Conservation (phyloP, 2,113 vertebrate species). For the Pseudorasbora parva region DNA sequence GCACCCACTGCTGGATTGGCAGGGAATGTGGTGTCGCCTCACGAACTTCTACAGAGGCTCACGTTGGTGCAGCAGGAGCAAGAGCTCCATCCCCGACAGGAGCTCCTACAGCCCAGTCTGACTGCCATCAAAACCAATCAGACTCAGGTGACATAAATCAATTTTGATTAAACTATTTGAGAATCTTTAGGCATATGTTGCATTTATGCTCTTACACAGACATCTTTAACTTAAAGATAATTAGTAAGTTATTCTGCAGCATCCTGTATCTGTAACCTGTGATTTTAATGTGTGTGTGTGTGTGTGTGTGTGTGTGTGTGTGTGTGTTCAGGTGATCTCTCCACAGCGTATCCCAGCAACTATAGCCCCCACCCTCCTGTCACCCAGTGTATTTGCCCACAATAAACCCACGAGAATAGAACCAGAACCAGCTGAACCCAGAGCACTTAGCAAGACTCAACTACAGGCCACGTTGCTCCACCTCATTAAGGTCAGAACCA, state of each 20-base stretch:
- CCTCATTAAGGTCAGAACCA: constrained; percentile 83
- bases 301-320: neutral
- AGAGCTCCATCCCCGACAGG: constrained; percentile 83
- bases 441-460: constrained; percentile 79
- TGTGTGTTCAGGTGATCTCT: constrained; percentile 64
- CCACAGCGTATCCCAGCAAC: constrained; percentile 80
- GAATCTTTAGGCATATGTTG: neutral
- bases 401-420: constrained; percentile 61
- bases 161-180: constrained; percentile 2
- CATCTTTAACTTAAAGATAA: neutral
- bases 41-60: constrained; percentile 87
- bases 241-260: neutral
- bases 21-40: constrained; percentile 80
- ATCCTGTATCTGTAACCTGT: neutral
- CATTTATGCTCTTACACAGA: neutral
- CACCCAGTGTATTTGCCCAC: constrained; percentile 86
- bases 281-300: neutral
- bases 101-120: constrained; percentile 65
- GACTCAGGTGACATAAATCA: constrained; percentile 22
- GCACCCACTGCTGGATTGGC: constrained; percentile 1
- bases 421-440: constrained; percentile 61
- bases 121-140: constrained; percentile 43
- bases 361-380: constrained; percentile 78
- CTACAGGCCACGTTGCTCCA: constrained; percentile 87
- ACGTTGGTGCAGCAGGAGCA: constrained; percentile 89